phyloP scores from a whole-genome alignment of 2,888 invertebrate genomes.

The Himalopsyche kuldschensis region DNA sequence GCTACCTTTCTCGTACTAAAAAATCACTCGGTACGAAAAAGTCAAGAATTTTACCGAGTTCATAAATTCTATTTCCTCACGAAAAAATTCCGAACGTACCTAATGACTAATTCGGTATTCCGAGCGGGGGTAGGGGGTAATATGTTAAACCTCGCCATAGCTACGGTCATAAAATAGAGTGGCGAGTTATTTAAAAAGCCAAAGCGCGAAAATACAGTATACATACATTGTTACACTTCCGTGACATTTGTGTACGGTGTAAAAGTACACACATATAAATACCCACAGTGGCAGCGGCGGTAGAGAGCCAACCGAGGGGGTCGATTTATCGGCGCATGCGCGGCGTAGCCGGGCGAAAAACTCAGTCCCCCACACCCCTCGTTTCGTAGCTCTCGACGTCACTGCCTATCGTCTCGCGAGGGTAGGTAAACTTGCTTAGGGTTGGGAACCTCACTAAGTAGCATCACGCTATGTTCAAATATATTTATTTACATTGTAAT shows the following conservation, averaged over 20 bases:
- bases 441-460: neutral
- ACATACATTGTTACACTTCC: neutral
- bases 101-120: neutral
- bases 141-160: neutral
- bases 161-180: neutral
- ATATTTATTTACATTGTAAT: neutral
- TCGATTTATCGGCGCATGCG: slow-evolving; percentile 38
- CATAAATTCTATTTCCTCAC: neutral
- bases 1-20: neutral
- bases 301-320: slow-evolving; percentile 15
- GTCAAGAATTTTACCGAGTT: neutral
- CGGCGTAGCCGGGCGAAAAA: neutral
- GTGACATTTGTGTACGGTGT: neutral
- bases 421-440: neutral
- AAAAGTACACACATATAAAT: neutral
- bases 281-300: neutral
- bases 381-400: slow-evolving; percentile 23
- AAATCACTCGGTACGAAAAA: neutral
- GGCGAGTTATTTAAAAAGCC: neutral
- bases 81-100: neutral
- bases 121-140: neutral
- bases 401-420: slow-evolving; percentile 1
- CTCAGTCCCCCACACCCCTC: slow-evolving; percentile 3
- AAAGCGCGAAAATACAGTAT: neutral
- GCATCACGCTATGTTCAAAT: neutral